These are phyloP conservation scores for Misgurnus mizolepis DNA, from an alignment of 2,113 vertebrate species.

Conservation along the genomic window DNA sequence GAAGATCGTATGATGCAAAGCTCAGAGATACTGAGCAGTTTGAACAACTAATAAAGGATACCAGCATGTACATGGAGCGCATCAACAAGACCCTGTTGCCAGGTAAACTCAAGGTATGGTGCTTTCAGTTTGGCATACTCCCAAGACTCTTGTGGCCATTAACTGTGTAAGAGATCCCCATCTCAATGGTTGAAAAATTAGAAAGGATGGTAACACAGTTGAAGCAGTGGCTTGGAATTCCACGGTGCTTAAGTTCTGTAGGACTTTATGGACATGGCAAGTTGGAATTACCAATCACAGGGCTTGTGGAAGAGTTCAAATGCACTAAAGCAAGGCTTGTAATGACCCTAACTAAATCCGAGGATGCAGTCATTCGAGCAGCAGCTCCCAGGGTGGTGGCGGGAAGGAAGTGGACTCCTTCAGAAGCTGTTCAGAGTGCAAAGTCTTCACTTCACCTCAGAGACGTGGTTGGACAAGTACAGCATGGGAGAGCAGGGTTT, in stretches of 20 bases:
- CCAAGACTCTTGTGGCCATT: conserved; percentile 2
- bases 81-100: conserved; percentile 22
- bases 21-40: conserved; percentile 22
- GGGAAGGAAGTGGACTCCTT: background rate
- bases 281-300: background rate
- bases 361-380: background rate
- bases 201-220: no score
- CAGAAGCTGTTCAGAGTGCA: background rate
- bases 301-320: background rate
- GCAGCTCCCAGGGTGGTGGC: background rate
- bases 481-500: conserved; percentile 20
- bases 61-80: background rate
- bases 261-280: background rate
- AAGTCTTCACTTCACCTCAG: background rate
- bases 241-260: background rate
- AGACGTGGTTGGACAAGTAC: background rate
- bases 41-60: conserved; percentile 22
- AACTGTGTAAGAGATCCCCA: no score
- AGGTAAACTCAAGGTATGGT: conserved; percentile 22
- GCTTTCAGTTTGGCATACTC: conserved; percentile 25
- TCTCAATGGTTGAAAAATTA: no score
- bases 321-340: background rate
- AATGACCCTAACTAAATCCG: background rate
- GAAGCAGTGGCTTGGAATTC: background rate
- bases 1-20: background rate